phyloP scores from a whole-genome alignment of 2,113 vertebrate genomes.

The Argyrosomus japonicus region DNA sequence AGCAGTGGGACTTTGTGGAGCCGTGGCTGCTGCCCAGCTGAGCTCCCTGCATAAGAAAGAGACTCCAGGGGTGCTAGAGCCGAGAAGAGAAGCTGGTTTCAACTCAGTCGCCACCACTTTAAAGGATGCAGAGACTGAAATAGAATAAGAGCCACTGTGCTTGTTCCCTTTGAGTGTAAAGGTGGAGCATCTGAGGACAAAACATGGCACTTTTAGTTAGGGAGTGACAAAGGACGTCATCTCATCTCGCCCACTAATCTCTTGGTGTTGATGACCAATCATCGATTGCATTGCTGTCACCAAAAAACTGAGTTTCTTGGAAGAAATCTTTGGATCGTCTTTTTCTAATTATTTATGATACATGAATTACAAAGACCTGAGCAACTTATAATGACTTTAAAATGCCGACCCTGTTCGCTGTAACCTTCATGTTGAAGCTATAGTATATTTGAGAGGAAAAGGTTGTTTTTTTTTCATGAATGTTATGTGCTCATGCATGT shows the following conservation, averaged over 20 bases:
- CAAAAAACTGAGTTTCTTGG: slow-evolving; percentile 61
- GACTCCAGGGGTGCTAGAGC: slow-evolving; percentile 16
- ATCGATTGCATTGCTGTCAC: slow-evolving; percentile 64
- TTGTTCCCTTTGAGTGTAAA: slow-evolving; percentile 30
- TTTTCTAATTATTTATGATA: slow-evolving; percentile 72
- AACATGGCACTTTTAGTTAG: slow-evolving; percentile 38
- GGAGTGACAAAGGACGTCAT: slow-evolving; percentile 41
- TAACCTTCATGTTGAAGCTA: slow-evolving; percentile 75
- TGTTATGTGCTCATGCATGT: slow-evolving; percentile 79
- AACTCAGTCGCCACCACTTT: slow-evolving; percentile 1
- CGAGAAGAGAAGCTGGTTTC: slow-evolving; percentile 19
- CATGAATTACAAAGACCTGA: slow-evolving; percentile 50
- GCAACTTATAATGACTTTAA: slow-evolving; percentile 46
- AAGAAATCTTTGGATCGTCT: slow-evolving; percentile 58
- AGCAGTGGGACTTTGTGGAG: slow-evolving; percentile 96
- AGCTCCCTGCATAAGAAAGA: slow-evolving; percentile 52
- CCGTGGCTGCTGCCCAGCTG: slow-evolving; percentile 91
- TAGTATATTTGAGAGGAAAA: slow-evolving; percentile 57
- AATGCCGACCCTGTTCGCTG: slow-evolving; percentile 53
- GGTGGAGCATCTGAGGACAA: slow-evolving; percentile 41
- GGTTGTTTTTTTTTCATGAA: slow-evolving; percentile 61
- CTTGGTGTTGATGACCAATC: slow-evolving; percentile 54
- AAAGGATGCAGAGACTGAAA: slow-evolving; percentile 38
- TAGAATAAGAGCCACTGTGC: slow-evolving; percentile 18
- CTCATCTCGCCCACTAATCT: slow-evolving; percentile 46